Evolutionary conservation across 1,140 invertebrate species (phyloP), one percentile per base, ranked within the genome.

Genomic region (Teleopsis dalmanni): DNA sequence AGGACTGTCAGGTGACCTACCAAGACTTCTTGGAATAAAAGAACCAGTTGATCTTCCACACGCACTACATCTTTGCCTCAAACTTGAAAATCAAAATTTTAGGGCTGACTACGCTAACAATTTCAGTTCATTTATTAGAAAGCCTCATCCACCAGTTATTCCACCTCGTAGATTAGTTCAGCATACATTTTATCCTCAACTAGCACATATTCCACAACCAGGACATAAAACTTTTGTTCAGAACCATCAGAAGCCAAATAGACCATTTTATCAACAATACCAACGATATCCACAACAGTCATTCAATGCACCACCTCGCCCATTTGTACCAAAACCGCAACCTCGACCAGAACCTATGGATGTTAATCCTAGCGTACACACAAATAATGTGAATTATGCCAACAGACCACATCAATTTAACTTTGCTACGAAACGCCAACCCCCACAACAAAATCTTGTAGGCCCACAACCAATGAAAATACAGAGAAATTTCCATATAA

Each of bases 301-400:
- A 22, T 40, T 22, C 13, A 48, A 40, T 48, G 25, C 19, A 22
- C 38, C 38, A 8, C 37, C 47, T n/a, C 27, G 47, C n/a, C 38
- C 47, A 21, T n/a, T n/a, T n/a, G n/a, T n/a, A n/a, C 34, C 37
- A 18, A 51, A 47, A 35, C 49, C 40, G 26, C 41, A 51, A 19
- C 48, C 48, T 14, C 4, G 13, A 23, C 46, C 52, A 34, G 48
- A 52, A 23, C 52, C 55, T 7, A 54, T 57, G 49, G 49, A 54
- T 9, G 42, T 49, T 1, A 49, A 54, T 36, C n/a, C 27, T 27
- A 50, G 36, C 29, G 45, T 56, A 8, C 44, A 31, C 7, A 40
- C 51, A 33, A 47, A 29, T 23, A 11, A 33, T 16, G 40, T 54
- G 2, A 48, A 56, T 31, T 56, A 56, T 29, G 51, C 48, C 37